Evolutionary conservation across 2,888 invertebrate species (phyloP).

Genomic region (Catonia carolina): DNA sequence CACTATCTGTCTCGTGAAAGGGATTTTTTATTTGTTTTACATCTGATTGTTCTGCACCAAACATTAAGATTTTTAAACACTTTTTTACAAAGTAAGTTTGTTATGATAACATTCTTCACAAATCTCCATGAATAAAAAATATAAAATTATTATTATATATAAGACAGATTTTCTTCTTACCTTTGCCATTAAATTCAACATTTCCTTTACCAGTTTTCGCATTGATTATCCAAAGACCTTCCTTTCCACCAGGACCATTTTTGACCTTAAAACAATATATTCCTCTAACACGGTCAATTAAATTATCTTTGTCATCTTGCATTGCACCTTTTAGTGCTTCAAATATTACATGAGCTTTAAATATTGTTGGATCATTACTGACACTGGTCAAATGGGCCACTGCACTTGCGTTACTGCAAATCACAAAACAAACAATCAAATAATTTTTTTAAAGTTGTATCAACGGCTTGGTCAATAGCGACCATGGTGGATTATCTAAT

Average conservation of each 20-base stretch:
- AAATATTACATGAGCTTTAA: conserved; percentile 75
- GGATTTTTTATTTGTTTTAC: too few species aligned
- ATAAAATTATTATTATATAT: not conserved
- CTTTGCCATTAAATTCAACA: conserved; percentile 67
- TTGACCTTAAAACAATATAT: conserved; percentile 86
- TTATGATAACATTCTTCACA: too few species aligned
- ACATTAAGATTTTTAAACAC: too few species aligned
- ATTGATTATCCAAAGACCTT: conserved; percentile 88
- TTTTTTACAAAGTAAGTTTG: too few species aligned
- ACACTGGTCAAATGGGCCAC: conserved; percentile 36
- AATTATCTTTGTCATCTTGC: conserved; percentile 68
- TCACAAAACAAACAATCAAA: too few species aligned
- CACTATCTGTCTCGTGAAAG: too few species aligned
- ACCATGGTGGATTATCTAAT: too few species aligned
- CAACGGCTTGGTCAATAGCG: too few species aligned
- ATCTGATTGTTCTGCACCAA: too few species aligned
- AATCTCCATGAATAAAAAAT: not conserved
- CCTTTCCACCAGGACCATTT: conserved; percentile 68
- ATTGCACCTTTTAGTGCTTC: conserved; percentile 74
- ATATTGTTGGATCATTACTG: conserved; percentile 43
- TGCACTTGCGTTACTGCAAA: too few species aligned
- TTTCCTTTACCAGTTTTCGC: conserved; percentile 85
- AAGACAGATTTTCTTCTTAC: conserved; percentile 35
- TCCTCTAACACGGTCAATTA: conserved; percentile 79
- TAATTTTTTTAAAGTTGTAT: too few species aligned